Base-by-base conservation (phyloP, 2,888 invertebrate species). In the Anthrax anthrax region DNA sequence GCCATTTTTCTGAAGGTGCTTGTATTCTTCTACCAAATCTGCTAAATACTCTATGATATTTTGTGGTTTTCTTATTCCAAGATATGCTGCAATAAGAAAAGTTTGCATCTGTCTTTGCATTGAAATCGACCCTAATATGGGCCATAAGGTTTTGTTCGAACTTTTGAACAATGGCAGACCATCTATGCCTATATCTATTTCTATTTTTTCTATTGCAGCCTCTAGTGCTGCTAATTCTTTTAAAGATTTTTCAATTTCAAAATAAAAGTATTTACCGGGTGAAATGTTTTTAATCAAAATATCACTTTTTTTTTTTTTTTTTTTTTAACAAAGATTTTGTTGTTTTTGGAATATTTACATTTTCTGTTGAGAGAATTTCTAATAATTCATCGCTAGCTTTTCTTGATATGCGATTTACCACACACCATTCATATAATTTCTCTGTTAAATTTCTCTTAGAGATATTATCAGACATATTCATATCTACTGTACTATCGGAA, bases 51-150 rank as follows among this genome's bases (percentile, higher is more conserved):
- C 18, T 18, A 10, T 9, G 8, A 45, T 17, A 18, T 45, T 38
- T 42, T 37, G 16, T 29, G 47, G 40, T 44, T 18, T 44, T 29
- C n/a, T 12, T 17, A 14, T 4, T 14, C 44, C 44, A 5, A 38
- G 10, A 18, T 32, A 44, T 3, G 32, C 17, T 17, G 18, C 44
- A 23, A 45, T 39, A 19, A 40, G 12, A 34, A 45, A 45, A 3
- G 44, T 39, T 40, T 34, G 14, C 4, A 45, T 19, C 34, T 38
- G 6, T 16, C 17, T 29, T 13, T 37, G 16, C 6, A 32, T 39
- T 10, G 39, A 23, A 18, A 45, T 14, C n/a, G 45, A 42, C 10
- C 45, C 45, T 14, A 43, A 39, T 43, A 48, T 48, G 42, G 39
- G 48, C 46, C 44, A 48, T 10, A 48, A 42, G 3, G 42, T 37